These are phyloP conservation scores for Montipora capricornis DNA, from an alignment of 64 coral and sea anemone species.

Conservation along the genomic window DNA sequence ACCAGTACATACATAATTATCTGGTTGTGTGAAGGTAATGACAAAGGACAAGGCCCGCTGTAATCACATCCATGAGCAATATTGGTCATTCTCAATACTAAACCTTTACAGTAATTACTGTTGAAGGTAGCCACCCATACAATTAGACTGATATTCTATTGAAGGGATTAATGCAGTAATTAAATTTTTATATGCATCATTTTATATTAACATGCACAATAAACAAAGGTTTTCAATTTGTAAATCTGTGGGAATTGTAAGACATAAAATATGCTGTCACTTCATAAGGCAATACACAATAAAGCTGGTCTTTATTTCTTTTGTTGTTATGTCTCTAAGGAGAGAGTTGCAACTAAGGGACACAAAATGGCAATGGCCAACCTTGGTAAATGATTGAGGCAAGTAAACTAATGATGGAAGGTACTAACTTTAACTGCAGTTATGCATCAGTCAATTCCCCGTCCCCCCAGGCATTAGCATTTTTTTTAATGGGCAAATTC, in stretches of 20 bases:
- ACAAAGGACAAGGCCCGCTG: neutral
- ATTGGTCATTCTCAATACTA: neutral
- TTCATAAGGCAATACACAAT: neutral
- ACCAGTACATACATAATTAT: too few relatives aligned
- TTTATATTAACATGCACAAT: neutral
- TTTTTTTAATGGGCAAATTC: too few relatives aligned
- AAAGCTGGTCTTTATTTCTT: slow-evolving; percentile 34
- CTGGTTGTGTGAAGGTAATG: too few relatives aligned
- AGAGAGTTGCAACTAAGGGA: too few relatives aligned
- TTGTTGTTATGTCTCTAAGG: too few relatives aligned
- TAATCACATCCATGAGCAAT: neutral
- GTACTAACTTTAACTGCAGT: too few relatives aligned
- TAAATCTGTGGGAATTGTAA: neutral
- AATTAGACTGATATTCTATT: neutral
- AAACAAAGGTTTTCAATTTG: neutral
- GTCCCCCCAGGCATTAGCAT: too few relatives aligned
- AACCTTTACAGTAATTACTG: neutral
- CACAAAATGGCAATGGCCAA: too few relatives aligned
- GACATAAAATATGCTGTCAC: neutral
- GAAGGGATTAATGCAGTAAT: neutral
- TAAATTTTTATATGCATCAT: slow-evolving; percentile 2
- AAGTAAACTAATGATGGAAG: too few relatives aligned
- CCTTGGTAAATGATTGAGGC: too few relatives aligned
- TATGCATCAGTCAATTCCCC: too few relatives aligned
- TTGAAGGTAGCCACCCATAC: neutral